Evolutionary conservation across 2,113 vertebrate species (phyloP), one percentile per base, ranked within the genome.

Genomic region (Cyprinodon tularosa): DNA sequence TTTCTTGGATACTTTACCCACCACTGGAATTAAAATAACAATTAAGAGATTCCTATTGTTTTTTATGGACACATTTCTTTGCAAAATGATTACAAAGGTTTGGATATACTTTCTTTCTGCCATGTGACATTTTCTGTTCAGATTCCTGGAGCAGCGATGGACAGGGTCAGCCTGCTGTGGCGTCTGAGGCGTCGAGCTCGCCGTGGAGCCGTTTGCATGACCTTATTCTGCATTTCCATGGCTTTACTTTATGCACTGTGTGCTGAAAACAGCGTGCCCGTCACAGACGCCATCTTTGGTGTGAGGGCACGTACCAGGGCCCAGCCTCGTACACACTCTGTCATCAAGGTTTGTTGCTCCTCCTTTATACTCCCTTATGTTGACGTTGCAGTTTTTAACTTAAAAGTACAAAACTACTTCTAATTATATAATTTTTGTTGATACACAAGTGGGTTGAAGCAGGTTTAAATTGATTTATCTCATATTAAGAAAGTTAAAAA

Each of bases 221-320:
- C 81, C 8, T 82, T 95, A 69, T 94, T 95, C 84, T 93, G 93
- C 72, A 40, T 95, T 70, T 89, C 90, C 73, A 94, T 95, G 91
- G 94, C 92, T 14, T 79, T 94, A 71, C 89, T 95, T 12, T 95
- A 94, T 36, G 93, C 94, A 42, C 45, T 95, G 60, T 95, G 95
- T 3, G 94, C 94, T 13, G 94, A 95, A 47, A 95, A 94, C 90
- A 94, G 94, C 71, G 94, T 94, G 20, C 88, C 91, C 0, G 95
- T 94, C 73, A 94, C 94, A 0, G 93, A 94, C 36, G 92, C 92
- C 71, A 93, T 94, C 80, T 94, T 94, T 3, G 91, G 92, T 0
- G 88, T 93, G 17, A 89, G 91, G 36, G 93, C 91, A 0, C 86
- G 94, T 6, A 95, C 94, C 68, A 87, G 94, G 14, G 94, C 94